phyloP scores from a whole-genome alignment of 2,113 vertebrate genomes.

The Protomyctophum bolini region DNA sequence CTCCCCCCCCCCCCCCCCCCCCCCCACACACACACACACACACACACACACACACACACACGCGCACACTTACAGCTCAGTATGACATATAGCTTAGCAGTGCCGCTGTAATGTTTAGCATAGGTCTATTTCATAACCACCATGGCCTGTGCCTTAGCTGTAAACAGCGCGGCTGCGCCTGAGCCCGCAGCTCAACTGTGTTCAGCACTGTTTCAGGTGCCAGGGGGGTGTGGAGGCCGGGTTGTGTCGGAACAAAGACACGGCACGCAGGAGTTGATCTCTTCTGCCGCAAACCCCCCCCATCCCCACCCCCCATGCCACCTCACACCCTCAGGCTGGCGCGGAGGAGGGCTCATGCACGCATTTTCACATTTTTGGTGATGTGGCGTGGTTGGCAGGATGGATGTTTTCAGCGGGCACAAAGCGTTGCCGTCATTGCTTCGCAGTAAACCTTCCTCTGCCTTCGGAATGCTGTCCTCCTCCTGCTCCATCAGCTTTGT shows the following conservation, averaged over 20 bases:
- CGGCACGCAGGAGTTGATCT: no score
- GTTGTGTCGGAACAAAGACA: constrained; percentile 20
- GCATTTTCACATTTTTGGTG: background rate
- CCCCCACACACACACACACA: no score
- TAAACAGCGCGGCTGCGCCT: background rate
- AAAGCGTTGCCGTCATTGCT: no score
- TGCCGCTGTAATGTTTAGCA: no score
- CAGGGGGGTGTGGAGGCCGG: background rate
- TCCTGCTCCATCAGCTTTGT: background rate
- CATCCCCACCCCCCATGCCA: background rate
- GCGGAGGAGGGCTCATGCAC: background rate
- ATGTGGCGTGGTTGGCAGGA: constrained; percentile 7
- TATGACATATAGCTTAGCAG: no score
- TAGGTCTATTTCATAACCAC: background rate
- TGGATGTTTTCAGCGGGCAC: background rate
- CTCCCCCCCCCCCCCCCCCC: no score
- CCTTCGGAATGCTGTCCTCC: background rate
- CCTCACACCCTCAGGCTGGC: background rate
- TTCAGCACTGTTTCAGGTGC: constrained; percentile 7
- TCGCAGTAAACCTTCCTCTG: no score
- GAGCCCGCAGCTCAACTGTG: background rate
- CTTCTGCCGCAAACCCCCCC: no score
- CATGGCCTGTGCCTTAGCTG: background rate
- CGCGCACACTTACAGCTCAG: no score
- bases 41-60: no score